Evolutionary conservation across 2,113 vertebrate genomes (phyloP).

Genomic region (Murina feae): DNA sequence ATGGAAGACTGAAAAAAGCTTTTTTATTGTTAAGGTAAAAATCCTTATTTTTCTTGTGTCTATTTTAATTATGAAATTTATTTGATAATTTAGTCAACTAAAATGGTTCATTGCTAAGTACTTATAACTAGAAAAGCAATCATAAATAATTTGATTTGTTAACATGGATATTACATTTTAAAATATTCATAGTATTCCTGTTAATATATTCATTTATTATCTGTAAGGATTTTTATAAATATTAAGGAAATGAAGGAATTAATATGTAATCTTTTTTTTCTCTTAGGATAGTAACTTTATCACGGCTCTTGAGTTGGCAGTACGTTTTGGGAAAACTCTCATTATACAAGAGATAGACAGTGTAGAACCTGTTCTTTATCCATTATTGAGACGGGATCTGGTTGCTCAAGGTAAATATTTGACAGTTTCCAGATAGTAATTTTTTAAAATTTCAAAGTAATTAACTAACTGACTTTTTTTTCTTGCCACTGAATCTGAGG

Average conservation of each 20-base stretch:
- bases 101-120: not conserved
- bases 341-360: conserved; percentile 97
- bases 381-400: conserved; percentile 92
- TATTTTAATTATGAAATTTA: conserved; percentile 36
- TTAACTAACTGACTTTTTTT: not conserved
- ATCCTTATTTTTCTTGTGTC: not conserved
- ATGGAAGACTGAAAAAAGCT: not conserved
- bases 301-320: conserved; percentile 92
- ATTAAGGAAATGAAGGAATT: not conserved
- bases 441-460: not conserved
- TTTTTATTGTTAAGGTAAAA: conserved; percentile 12
- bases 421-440: not conserved
- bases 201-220: not conserved
- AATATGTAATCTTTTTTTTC: conserved; percentile 44
- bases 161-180: not conserved
- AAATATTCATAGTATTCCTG: not conserved
- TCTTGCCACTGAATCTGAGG: not conserved
- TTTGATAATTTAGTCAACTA: not conserved
- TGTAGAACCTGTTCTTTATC: conserved; percentile 95
- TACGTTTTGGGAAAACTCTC: conserved; percentile 97
- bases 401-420: conserved; percentile 89
- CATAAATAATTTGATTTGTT: conserved; percentile 15
- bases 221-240: not conserved
- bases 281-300: conserved; percentile 92
- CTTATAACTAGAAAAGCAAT: not conserved